These are phyloP conservation scores for Aphaenogaster ashmeadi DNA, from an alignment of 1,140 invertebrate species.

Conservation along the genomic window DNA sequence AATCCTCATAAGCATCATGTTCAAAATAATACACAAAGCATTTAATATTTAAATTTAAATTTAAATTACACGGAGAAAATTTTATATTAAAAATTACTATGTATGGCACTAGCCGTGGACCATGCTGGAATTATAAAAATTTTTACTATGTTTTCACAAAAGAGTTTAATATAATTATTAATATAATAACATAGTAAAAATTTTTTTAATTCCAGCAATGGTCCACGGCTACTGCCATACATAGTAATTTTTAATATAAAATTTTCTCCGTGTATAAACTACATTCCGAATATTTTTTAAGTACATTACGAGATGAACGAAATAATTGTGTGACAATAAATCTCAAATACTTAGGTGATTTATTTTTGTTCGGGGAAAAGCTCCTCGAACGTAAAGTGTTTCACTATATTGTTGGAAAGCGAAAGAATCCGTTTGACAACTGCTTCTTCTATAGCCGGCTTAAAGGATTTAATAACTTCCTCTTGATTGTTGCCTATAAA, in stretches of 20 bases:
- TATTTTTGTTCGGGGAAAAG: conserved; percentile 82
- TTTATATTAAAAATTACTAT: too few species aligned
- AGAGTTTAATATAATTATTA: too few species aligned
- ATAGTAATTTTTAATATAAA: too few species aligned
- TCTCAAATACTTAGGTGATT: not conserved
- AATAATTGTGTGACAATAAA: not conserved
- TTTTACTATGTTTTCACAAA: too few species aligned
- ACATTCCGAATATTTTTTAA: not conserved
- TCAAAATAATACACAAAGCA: not conserved
- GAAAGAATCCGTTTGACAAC: conserved; percentile 76
- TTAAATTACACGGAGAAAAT: too few species aligned
- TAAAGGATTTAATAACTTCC: conserved; percentile 78
- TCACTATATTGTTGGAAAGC: conserved; percentile 79
- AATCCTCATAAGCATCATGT: not conserved
- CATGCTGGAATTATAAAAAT: too few species aligned
- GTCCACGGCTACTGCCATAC: too few species aligned
- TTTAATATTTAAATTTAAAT: conserved; percentile 1
- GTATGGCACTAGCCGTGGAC: too few species aligned
- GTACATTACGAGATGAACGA: not conserved
- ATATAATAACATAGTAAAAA: too few species aligned
- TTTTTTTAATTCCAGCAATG: too few species aligned
- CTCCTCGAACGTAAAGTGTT: conserved; percentile 81
- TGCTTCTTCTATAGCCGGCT: conserved; percentile 79
- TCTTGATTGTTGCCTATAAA: conserved; percentile 69
- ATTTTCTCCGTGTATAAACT: too few species aligned